These are phyloP conservation scores for Carassius auratus DNA, from an alignment of 2,113 vertebrate genomes.

Conservation along the genomic window DNA sequence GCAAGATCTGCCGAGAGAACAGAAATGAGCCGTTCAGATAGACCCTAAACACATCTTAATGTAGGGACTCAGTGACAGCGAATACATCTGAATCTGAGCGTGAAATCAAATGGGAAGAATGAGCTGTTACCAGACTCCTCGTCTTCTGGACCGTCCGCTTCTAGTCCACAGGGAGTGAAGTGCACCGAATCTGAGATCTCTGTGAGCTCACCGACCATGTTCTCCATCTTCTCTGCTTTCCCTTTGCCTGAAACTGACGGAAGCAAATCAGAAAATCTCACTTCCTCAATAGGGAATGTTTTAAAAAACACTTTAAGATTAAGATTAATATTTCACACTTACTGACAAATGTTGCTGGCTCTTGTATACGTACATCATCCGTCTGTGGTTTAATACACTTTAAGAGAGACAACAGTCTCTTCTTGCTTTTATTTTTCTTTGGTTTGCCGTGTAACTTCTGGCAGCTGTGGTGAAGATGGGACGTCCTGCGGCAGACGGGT, in stretches of 20 bases:
- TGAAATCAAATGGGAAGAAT: too few species aligned
- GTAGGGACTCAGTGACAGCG: too few species aligned
- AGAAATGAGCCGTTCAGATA: constrained; percentile 23
- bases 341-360: neutral
- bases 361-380: accelerated
- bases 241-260: neutral
- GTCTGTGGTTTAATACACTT: constrained; percentile 59
- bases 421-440: constrained; percentile 46
- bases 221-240: neutral
- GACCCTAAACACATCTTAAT: too few species aligned
- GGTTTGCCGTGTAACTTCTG: neutral
- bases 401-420: constrained; percentile 12
- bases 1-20: constrained; percentile 62
- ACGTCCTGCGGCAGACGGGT: neutral
- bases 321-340: neutral
- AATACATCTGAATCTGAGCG: too few species aligned
- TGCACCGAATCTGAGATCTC: constrained; percentile 61
- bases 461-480: neutral
- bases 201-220: constrained; percentile 43
- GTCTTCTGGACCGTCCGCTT: constrained; percentile 21
- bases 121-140: too few species aligned
- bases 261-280: neutral
- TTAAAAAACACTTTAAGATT: neutral
- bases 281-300: neutral
- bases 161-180: constrained; percentile 16